phyloP scores from a whole-genome alignment of 2,113 vertebrate species.

The Austrofundulus limnaeus region DNA sequence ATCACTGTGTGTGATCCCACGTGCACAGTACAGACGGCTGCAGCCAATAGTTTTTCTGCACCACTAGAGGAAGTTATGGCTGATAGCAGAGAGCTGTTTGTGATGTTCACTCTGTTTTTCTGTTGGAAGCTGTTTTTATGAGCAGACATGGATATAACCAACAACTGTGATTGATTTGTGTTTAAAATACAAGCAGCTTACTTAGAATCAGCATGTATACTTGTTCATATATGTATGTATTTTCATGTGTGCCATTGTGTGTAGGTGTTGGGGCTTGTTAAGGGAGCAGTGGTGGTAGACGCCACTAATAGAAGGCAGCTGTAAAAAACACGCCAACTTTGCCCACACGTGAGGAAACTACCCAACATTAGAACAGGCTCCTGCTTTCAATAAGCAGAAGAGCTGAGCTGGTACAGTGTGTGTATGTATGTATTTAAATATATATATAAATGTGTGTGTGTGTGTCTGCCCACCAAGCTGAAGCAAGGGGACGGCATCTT shows the following conservation, averaged over 20 bases:
- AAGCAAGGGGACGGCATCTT: conserved; percentile 20
- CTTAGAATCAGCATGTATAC: conserved; percentile 33
- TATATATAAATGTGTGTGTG: conserved; percentile 24
- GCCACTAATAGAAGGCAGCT: conserved; percentile 74
- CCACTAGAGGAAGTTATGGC: too few relatives aligned
- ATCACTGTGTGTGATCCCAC: too few relatives aligned
- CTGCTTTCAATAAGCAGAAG: conserved; percentile 67
- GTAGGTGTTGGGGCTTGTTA: not conserved
- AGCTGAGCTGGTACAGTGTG: conserved; percentile 53
- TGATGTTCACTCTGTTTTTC: too few relatives aligned
- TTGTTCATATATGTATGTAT: conserved; percentile 6
- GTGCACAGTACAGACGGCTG: too few relatives aligned
- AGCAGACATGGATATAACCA: conserved; percentile 3
- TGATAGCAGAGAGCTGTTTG: too few relatives aligned
- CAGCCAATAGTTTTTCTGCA: too few relatives aligned
- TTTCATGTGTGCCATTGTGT: conserved; percentile 18
- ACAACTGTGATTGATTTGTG: too few relatives aligned
- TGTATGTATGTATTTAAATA: conserved; percentile 12
- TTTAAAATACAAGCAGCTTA: too few relatives aligned
- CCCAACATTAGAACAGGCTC: conserved; percentile 39
- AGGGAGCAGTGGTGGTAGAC: conserved; percentile 58
- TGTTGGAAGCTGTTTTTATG: conserved; percentile 23
- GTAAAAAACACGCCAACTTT: conserved; percentile 62
- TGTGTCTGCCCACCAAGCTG: conserved; percentile 29
- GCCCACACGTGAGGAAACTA: conserved; percentile 61